phyloP scores from a whole-genome alignment of 2,888 invertebrate species.

The Apotomis capreana region DNA sequence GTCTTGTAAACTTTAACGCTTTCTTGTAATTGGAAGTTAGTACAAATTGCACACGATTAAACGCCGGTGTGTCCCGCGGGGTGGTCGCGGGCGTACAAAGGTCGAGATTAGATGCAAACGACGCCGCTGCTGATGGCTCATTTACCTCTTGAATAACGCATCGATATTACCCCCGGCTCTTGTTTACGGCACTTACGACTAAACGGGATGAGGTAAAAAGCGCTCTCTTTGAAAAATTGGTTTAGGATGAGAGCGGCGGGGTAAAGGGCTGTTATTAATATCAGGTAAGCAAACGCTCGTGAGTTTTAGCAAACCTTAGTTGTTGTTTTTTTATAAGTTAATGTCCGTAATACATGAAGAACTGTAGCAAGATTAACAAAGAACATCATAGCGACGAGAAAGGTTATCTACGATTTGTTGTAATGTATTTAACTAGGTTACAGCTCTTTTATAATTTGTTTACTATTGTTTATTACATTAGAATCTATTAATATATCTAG shows the following conservation, averaged over 20 bases:
- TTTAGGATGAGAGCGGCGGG: conserved; percentile 24
- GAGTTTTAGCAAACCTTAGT: neutral
- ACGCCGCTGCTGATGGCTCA: conserved; percentile 76
- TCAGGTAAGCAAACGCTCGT: conserved; percentile 11
- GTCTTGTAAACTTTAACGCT: conserved; percentile 40
- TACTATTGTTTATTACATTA: no score
- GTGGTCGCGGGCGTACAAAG: conserved; percentile 50
- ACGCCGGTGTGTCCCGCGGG: conserved; percentile 57
- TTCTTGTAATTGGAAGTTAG: conserved; percentile 42
- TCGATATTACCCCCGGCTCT: conserved; percentile 62
- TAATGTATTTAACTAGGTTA: no score
- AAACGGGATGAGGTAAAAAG: conserved; percentile 37
- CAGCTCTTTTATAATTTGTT: no score
- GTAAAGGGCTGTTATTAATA: conserved; percentile 30
- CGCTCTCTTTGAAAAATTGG: conserved; percentile 33
- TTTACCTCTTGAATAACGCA: conserved; percentile 79
- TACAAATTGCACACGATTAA: conserved; percentile 50
- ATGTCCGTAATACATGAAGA: neutral
- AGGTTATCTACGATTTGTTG: neutral
- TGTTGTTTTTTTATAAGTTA: neutral
- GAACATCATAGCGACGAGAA: neutral
- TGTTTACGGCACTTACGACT: conserved; percentile 42
- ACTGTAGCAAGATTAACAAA: neutral
- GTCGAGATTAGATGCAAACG: conserved; percentile 80
- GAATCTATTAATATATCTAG: no score